Conservation (phyloP, 2,797 vertebrate genomes). For the Lates japonicus region DNA sequence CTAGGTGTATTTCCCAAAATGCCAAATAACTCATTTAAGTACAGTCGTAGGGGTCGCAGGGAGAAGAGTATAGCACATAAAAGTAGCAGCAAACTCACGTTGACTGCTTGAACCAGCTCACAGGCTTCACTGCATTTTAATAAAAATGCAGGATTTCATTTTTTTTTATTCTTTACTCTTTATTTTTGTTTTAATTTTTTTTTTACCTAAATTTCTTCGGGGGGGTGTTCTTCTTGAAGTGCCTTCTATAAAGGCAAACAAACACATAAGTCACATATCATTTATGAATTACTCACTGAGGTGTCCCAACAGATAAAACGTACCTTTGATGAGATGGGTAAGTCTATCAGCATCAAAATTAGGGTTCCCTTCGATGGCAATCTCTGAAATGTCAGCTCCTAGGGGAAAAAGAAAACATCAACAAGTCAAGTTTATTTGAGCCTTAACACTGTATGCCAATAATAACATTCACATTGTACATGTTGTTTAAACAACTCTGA, state of each 20-base stretch:
- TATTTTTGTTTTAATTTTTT: neutral
- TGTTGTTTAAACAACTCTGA: neutral
- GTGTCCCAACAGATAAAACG: constrained; percentile 36
- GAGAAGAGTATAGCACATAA: constrained; percentile 2
- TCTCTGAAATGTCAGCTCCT: constrained; percentile 60
- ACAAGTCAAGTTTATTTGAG: neutral
- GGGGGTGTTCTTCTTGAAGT: constrained; percentile 43
- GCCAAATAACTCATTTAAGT: constrained; percentile 36
- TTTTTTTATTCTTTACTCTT: neutral
- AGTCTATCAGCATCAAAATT: constrained; percentile 83
- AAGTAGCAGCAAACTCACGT: constrained; percentile 4
- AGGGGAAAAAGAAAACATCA: constrained; percentile 27
- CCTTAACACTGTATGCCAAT: neutral
- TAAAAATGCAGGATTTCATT: constrained; percentile 19
- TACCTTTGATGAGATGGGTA: constrained; percentile 88
- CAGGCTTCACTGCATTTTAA: constrained; percentile 21
- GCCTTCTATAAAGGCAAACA: constrained; percentile 67
- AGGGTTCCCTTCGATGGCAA: constrained; percentile 76
- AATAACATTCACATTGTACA: neutral
- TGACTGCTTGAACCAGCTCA: constrained; percentile 20
- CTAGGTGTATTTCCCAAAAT: constrained; percentile 31
- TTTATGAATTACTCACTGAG: constrained; percentile 1
- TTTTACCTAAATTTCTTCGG: constrained; percentile 39
- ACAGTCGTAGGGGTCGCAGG: constrained; percentile 1
- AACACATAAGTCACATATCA: constrained; percentile 47